Conservation (phyloP, 1,140 invertebrate species). For the Branchinecta lynchi region DNA sequence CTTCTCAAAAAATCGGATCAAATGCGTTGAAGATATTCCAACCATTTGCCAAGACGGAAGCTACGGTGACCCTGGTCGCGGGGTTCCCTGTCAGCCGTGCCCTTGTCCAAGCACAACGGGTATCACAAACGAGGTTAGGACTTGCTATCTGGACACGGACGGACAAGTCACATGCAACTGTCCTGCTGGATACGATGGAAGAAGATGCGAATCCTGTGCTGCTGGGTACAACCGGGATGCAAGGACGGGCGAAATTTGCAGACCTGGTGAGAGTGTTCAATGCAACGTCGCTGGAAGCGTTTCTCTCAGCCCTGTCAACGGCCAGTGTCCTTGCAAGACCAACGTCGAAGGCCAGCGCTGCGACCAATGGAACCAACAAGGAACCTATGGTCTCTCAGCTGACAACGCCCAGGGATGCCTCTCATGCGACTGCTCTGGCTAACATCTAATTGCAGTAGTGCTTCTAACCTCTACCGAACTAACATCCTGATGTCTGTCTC, state of each 20-base stretch:
- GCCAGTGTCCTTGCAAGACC: conserved; percentile 33
- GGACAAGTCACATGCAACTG: conserved; percentile 71
- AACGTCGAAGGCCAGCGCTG: conserved; percentile 64
- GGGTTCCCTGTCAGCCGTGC: conserved; percentile 65
- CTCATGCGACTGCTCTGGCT: conserved; percentile 81
- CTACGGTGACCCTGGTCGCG: conserved; percentile 68
- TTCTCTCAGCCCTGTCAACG: neutral
- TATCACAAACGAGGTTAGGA: conserved; percentile 26
- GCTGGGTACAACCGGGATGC: conserved; percentile 61
- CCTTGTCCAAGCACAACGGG: conserved; percentile 65
- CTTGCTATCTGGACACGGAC: conserved; percentile 59
- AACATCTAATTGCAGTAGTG: conserved; percentile 48
- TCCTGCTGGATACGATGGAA: conserved; percentile 62
- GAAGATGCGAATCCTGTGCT: conserved; percentile 63
- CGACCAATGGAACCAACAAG: conserved; percentile 57
- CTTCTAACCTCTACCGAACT: conserved; percentile 44
- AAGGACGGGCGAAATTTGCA: conserved; percentile 38
- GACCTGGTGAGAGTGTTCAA: conserved; percentile 24
- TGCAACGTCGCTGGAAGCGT: neutral
- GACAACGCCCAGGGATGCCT: conserved; percentile 65
- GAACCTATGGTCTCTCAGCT: conserved; percentile 62
- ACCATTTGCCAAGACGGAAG: conserved; percentile 55
- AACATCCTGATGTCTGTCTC: conserved; percentile 49
- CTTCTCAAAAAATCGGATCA: too few relatives aligned
- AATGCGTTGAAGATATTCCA: conserved; percentile 44